These are phyloP conservation scores for Caenorhabditis sp. DNA, from an alignment of 2,888 invertebrate genomes.

Conservation along the genomic window DNA sequence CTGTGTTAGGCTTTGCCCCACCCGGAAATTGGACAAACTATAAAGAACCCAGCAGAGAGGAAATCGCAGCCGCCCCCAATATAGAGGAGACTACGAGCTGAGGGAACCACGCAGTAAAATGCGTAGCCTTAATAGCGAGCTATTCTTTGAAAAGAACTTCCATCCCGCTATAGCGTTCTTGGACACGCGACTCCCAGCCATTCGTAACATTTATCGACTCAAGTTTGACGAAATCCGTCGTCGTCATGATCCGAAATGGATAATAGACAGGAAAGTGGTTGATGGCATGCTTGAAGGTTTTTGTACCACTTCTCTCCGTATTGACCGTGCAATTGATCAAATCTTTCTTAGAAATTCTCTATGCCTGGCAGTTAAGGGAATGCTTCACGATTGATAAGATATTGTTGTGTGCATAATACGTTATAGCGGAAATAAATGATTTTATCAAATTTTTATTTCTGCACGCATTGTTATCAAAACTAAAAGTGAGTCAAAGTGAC, in stretches of 20 bases:
- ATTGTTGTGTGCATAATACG: neutral
- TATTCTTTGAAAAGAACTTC: constrained; percentile 56
- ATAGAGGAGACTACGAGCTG: constrained; percentile 53
- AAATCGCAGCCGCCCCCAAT: constrained; percentile 38
- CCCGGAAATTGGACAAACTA: constrained; percentile 54
- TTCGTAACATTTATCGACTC: constrained; percentile 49
- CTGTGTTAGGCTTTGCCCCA: constrained; percentile 52
- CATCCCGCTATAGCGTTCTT: constrained; percentile 53
- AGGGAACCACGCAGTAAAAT: constrained; percentile 31
- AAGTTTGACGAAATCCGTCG: constrained; percentile 48
- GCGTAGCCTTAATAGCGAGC: constrained; percentile 54
- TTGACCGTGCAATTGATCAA: neutral
- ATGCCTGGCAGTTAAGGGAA: neutral
- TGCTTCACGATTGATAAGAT: neutral
- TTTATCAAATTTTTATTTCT: constrained; percentile 5
- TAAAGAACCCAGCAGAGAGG: constrained; percentile 33
- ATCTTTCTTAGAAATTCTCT: neutral
- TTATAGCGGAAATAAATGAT: neutral
- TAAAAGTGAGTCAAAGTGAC: no score
- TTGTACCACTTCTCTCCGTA: constrained; percentile 11
- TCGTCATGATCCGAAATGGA: neutral
- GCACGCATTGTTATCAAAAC: neutral
- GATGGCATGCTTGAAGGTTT: constrained; percentile 44
- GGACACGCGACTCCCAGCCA: constrained; percentile 59
- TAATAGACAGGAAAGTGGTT: constrained; percentile 32